Evolutionary conservation across 2,888 invertebrate genomes (phyloP), one percentile per base, ranked within the genome.

Genomic region (Choristoneura rosaceana): DNA sequence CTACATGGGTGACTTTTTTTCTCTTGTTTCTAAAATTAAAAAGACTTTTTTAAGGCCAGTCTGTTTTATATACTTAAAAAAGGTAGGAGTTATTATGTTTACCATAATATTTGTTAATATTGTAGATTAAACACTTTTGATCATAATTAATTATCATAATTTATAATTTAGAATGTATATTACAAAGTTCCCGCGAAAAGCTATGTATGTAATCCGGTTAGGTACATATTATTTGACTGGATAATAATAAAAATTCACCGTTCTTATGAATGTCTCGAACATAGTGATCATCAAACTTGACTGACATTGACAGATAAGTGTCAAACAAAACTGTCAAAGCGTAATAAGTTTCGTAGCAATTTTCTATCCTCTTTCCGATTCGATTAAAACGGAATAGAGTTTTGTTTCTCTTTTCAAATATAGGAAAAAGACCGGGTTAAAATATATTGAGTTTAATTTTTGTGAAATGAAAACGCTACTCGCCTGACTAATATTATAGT

Each of bases 11-110:
- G 87, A 89, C 86, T 64, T 85, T 90, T 90, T 84, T 91, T 91
- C 91, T 88, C 91, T 93, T 92, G 92, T 93, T 92, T 93, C 88
- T 90, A 89, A 90, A 91, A 89, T 91, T 86, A 87, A 91, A 92
- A 88, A 81, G 80, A 78, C 81, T 78, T 83, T 84, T 87, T 83
- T 86, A 77, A 77, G 76, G 81, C 77, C 80, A 81, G 88, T 86
- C 89, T 84, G 83, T 80, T 76, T 73, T 63, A 75, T 43, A n/a
- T 15, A 55, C 43, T n/a, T 41, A 45, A 69, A 60, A 38, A 58
- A 66, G 65, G 61, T 70, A 55, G 9, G 17, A 41, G 12, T 25
- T 62, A 8, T 2, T 10, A 34, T 15, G 14, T 25, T 45, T 43
- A 17, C 50, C 10, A 12, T 55, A 25, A 25, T 10, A 55, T 25